Evolutionary conservation across 2,113 vertebrate genomes (phyloP).

Genomic region (Corythornis madagascariensis): DNA sequence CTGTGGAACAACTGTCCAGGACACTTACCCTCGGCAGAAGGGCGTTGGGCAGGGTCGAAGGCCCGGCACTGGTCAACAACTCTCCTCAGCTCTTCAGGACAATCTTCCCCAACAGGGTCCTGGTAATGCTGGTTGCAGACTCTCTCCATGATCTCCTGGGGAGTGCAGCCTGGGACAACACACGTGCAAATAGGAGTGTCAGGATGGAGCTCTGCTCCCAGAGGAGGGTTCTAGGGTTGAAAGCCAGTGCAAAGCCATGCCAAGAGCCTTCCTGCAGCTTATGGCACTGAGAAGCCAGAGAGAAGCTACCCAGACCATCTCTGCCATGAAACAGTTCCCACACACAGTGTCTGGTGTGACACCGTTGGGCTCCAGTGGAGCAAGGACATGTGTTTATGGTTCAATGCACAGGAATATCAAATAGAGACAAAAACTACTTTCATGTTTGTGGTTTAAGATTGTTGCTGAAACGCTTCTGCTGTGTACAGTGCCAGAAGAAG

Average conservation of each 20-base stretch:
- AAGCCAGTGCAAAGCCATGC: not conserved
- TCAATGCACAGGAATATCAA: not conserved
- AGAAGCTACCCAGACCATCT: not conserved
- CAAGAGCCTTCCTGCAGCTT: not conserved
- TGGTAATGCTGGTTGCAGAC: slow-evolving; percentile 38
- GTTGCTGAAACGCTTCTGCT: not conserved
- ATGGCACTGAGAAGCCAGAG: not conserved
- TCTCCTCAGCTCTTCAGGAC: slow-evolving; percentile 65
- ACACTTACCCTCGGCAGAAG: slow-evolving; percentile 77
- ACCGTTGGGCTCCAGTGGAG: not conserved
- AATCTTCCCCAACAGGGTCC: slow-evolving; percentile 77
- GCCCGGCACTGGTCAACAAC: slow-evolving; percentile 76
- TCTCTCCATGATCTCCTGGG: slow-evolving; percentile 66
- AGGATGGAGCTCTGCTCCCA: not conserved
- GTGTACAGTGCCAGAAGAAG: not conserved
- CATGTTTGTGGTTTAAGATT: not conserved
- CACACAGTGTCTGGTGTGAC: accelerated
- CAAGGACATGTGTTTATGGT: not conserved
- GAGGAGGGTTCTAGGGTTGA: not conserved
- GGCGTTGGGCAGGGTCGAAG: slow-evolving; percentile 75
- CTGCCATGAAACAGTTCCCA: not conserved
- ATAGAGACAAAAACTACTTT: not conserved
- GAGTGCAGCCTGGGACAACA: slow-evolving; percentile 56
- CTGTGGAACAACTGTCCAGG: not conserved
- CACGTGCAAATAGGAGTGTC: not conserved